Evolutionary conservation across 1,140 invertebrate species (phyloP).

Genomic region (Rhagoletis zephyria): DNA sequence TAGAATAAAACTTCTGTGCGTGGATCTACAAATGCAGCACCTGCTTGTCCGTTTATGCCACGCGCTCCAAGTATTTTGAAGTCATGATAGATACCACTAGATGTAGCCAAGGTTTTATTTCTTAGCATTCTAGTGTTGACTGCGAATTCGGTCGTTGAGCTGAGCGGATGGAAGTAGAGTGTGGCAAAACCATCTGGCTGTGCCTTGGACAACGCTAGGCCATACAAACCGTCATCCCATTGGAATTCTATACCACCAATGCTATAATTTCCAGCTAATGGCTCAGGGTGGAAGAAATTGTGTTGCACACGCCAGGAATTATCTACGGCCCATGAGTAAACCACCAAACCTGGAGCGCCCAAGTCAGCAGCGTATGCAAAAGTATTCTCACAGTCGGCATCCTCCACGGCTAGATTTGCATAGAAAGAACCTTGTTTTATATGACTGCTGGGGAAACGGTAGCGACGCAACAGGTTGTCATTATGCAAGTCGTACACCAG

Average conservation of each 20-base stretch:
- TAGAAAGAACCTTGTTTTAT: slow-evolving; percentile 81
- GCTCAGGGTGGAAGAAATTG: slow-evolving; percentile 82
- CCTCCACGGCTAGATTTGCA: slow-evolving; percentile 83
- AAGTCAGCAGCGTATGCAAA: slow-evolving; percentile 81
- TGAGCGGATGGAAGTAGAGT: slow-evolving; percentile 84
- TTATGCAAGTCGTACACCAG: slow-evolving; percentile 82
- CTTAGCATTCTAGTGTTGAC: slow-evolving; percentile 80
- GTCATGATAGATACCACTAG: slow-evolving; percentile 76
- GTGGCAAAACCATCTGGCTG: slow-evolving; percentile 80
- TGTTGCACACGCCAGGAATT: slow-evolving; percentile 82
- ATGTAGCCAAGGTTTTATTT: slow-evolving; percentile 75
- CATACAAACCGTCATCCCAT: slow-evolving; percentile 85
- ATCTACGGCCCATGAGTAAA: slow-evolving; percentile 81
- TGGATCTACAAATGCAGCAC: slow-evolving; percentile 81
- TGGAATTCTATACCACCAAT: slow-evolving; percentile 82
- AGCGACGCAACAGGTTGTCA: slow-evolving; percentile 80
- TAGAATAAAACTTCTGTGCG: slow-evolving; percentile 84
- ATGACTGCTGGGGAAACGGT: slow-evolving; percentile 78
- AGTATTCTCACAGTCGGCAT: slow-evolving; percentile 79
- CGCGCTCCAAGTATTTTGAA: slow-evolving; percentile 81
- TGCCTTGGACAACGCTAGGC: slow-evolving; percentile 78
- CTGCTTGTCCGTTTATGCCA: slow-evolving; percentile 82
- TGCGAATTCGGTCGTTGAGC: slow-evolving; percentile 82
- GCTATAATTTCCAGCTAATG: slow-evolving; percentile 80
- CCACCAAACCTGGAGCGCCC: slow-evolving; percentile 78